Conservation (phyloP, 2,113 vertebrate genomes). For the Podocnemis expansa region DNA sequence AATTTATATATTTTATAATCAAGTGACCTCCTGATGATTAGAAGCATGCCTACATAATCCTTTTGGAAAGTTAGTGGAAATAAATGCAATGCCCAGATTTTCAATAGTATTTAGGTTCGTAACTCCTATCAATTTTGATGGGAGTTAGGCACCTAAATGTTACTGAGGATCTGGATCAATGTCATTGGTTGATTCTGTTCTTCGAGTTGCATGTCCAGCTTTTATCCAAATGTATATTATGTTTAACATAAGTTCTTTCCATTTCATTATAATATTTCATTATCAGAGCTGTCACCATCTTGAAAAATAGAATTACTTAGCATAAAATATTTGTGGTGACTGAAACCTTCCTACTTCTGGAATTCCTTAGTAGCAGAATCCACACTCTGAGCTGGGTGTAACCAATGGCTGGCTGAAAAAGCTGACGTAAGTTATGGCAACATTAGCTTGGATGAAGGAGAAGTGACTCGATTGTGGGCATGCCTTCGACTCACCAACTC, state of each 20-base stretch:
- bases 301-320: neutral
- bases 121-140: neutral
- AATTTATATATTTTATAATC: neutral
- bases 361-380: neutral
- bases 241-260: neutral
- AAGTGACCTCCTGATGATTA: neutral
- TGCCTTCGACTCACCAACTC: neutral
- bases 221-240: neutral
- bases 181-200: neutral
- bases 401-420: neutral
- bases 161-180: neutral
- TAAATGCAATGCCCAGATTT: neutral
- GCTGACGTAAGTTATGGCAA: neutral
- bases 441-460: neutral
- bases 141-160: neutral
- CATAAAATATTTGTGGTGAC: neutral
- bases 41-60: neutral
- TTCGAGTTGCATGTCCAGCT: neutral
- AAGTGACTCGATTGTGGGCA: neutral
- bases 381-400: too few species aligned
- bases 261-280: neutral
- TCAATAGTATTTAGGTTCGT: neutral
- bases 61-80: neutral
- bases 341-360: neutral
- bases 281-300: neutral